These are phyloP conservation scores for Nasonia giraulti DNA, from an alignment of 1,140 invertebrate species.

Conservation along the genomic window DNA sequence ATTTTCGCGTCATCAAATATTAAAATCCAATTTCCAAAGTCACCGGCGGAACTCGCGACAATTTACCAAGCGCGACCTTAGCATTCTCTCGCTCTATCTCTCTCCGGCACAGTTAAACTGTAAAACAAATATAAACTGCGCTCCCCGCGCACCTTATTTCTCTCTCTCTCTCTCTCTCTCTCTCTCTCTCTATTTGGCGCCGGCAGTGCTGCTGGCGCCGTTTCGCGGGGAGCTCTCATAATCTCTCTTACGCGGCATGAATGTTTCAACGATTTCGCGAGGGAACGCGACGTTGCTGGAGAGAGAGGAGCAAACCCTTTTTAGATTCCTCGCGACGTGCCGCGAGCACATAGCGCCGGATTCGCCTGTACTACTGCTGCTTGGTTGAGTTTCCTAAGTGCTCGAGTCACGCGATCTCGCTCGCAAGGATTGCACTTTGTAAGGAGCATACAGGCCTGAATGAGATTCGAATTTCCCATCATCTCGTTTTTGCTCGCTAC, in stretches of 20 bases:
- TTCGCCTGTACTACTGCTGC: background rate
- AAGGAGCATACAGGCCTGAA: background rate
- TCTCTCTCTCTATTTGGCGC: background rate
- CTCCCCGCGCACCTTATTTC: background rate
- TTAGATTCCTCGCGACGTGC: constrained; percentile 24
- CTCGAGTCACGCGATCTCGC: constrained; percentile 27
- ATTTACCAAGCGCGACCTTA: constrained; percentile 11
- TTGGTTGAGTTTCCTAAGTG: background rate
- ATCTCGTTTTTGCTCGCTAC: background rate
- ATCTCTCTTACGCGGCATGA: constrained; percentile 46
- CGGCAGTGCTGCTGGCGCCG: background rate
- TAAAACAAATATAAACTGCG: constrained; percentile 47
- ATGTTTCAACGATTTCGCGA: constrained; percentile 43
- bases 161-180: background rate
- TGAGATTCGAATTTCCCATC: background rate
- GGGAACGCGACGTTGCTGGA: background rate
- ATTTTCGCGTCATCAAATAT: constrained; percentile 44
- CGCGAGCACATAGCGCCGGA: background rate
- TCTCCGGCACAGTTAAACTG: constrained; percentile 39
- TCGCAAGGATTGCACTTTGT: constrained; percentile 28
- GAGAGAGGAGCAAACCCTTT: constrained; percentile 16
- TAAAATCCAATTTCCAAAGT: constrained; percentile 49
- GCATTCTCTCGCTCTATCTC: background rate
- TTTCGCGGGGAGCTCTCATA: constrained; percentile 28
- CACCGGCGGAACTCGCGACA: background rate